These are phyloP conservation scores for Paradisaea rubra DNA, from an alignment of 2,113 vertebrate species.

Conservation along the genomic window DNA sequence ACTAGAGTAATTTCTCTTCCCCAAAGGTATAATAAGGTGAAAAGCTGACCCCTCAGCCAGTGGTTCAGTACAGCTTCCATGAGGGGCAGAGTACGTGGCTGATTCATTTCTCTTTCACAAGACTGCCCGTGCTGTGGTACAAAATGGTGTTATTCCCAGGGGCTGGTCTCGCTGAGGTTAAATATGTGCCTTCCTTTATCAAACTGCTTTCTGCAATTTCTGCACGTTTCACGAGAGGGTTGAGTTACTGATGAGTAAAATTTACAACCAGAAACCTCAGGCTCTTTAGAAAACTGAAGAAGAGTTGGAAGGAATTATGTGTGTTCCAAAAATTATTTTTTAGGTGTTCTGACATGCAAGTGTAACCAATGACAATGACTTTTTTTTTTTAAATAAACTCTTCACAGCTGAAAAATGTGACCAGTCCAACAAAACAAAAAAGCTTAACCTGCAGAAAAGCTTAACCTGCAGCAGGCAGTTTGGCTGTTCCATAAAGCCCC, in stretches of 20 bases:
- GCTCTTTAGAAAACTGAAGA: neutral
- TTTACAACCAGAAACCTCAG: neutral
- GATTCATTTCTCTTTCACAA: neutral
- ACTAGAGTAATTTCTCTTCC: neutral
- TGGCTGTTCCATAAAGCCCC: neutral
- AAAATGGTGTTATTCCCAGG: neutral
- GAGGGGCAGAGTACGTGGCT: neutral
- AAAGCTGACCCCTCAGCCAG: neutral
- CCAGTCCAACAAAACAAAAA: neutral
- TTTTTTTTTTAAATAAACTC: neutral
- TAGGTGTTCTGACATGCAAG: neutral
- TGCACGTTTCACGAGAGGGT: neutral
- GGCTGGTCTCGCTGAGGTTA: neutral
- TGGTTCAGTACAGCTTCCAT: neutral
- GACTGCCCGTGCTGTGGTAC: neutral
- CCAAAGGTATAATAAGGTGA: neutral
- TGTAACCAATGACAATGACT: neutral
- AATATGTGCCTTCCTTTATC: neutral
- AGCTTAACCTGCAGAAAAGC: conserved; percentile 9
- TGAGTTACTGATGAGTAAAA: neutral
- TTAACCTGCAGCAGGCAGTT: neutral
- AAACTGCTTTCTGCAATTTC: neutral
- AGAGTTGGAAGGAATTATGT: neutral
- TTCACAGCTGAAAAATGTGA: neutral
- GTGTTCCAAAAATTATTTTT: neutral